These are phyloP conservation scores for Proales similis DNA, from an alignment of 1,140 invertebrate genomes.

Conservation along the genomic window DNA sequence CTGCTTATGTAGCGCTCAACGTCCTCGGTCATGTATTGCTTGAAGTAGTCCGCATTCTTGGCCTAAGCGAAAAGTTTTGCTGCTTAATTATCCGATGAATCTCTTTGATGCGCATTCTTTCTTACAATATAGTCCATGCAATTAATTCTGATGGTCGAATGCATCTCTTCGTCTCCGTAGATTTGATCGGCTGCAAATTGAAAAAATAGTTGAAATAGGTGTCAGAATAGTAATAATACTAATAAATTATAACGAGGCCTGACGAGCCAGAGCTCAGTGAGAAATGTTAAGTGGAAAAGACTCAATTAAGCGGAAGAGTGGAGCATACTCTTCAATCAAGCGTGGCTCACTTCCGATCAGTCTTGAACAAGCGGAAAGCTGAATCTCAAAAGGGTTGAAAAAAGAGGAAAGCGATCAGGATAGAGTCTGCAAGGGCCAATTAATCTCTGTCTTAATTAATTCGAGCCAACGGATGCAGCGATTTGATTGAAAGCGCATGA, in stretches of 20 bases:
- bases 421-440: too few species aligned
- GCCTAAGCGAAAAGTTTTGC: constrained; percentile 54
- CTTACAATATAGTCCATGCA: constrained; percentile 88
- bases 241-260: not conserved
- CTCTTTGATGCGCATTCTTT: constrained; percentile 38
- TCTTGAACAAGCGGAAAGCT: too few species aligned
- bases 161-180: constrained; percentile 87
- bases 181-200: constrained; percentile 69
- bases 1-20: constrained; percentile 75
- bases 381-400: too few species aligned
- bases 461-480: too few species aligned
- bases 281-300: too few species aligned
- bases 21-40: constrained; percentile 86
- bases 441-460: too few species aligned
- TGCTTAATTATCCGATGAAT: constrained; percentile 10
- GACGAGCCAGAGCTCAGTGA: too few species aligned
- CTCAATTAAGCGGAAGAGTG: too few species aligned
- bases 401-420: too few species aligned
- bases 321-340: too few species aligned
- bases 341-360: too few species aligned
- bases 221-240: not conserved
- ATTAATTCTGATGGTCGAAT: constrained; percentile 69
- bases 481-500: too few species aligned
- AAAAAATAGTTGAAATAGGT: constrained; percentile 5
- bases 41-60: constrained; percentile 80